These are phyloP conservation scores for Lamprologus sp. DNA, from an alignment of 2,113 vertebrate genomes.

Conservation along the genomic window DNA sequence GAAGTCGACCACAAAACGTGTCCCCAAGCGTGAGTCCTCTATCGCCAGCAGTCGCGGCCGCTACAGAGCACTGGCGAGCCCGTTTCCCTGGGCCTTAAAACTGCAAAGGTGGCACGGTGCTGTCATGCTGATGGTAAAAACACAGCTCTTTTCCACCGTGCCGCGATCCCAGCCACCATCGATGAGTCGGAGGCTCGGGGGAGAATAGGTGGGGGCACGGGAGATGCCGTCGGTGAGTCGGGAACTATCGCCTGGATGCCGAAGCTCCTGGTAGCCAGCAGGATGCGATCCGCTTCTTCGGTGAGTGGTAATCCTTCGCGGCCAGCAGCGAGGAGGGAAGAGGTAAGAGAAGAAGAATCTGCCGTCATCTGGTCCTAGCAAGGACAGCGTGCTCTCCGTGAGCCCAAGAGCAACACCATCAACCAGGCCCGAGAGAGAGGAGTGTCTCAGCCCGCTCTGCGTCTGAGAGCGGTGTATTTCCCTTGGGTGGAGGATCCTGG, in stretches of 20 bases:
- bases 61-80: rapidly evolving
- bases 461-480: rapidly evolving
- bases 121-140: not conserved
- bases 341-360: not conserved
- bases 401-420: not conserved
- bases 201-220: not conserved
- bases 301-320: not conserved
- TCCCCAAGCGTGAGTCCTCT: rapidly evolving
- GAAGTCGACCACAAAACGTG: not conserved
- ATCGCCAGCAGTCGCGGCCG: rapidly evolving
- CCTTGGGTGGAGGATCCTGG: not conserved
- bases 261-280: not conserved
- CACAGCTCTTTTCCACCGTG: not conserved
- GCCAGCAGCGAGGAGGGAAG: not conserved
- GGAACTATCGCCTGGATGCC: not conserved
- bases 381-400: not conserved
- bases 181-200: not conserved
- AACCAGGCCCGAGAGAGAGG: not conserved
- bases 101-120: not conserved
- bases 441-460: not conserved
- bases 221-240: not conserved
- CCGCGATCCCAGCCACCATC: not conserved
- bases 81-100: not conserved
- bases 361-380: rapidly evolving
- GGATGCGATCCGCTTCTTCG: rapidly evolving